These are phyloP conservation scores for Hymenopus coronatus DNA, from an alignment of 2,888 invertebrate genomes.

Conservation along the genomic window DNA sequence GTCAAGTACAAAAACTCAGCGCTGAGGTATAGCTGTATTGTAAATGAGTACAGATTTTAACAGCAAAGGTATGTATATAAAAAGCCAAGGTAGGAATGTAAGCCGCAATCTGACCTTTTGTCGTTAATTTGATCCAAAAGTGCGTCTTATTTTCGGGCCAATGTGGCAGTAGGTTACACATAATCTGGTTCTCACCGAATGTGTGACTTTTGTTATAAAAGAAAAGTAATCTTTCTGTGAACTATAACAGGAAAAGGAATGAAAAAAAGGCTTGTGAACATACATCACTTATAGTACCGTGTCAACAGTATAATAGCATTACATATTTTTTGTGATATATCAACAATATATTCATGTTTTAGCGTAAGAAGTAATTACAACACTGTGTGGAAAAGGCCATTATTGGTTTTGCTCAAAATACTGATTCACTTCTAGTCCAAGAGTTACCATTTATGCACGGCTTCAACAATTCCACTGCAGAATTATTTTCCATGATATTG, in stretches of 20 bases:
- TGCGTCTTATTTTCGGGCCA: too few relatives aligned
- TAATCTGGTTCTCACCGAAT: neutral
- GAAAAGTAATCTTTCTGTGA: neutral
- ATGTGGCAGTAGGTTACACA: neutral
- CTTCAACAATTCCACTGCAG: neutral
- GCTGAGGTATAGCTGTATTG: too few relatives aligned
- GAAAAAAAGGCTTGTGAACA: neutral
- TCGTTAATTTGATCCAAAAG: too few relatives aligned
- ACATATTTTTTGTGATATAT: neutral
- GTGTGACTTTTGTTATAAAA: neutral
- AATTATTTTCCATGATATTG: neutral
- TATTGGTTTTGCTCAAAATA: neutral
- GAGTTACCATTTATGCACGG: neutral
- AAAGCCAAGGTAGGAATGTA: too few relatives aligned
- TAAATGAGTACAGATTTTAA: too few relatives aligned
- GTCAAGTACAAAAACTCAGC: too few relatives aligned
- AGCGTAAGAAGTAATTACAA: neutral
- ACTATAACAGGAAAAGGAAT: neutral
- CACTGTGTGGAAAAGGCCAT: neutral
- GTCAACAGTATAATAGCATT: neutral
- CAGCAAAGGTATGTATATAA: too few relatives aligned
- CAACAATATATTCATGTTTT: neutral
- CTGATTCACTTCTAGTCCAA: neutral
- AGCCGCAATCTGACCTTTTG: too few relatives aligned
- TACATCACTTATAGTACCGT: neutral